A percentile compares a stretch with the other conserved stretches of the same genome.
phyloP scores from a whole-genome alignment of 2,113 vertebrate species.

The Suncus etruscus region DNA sequence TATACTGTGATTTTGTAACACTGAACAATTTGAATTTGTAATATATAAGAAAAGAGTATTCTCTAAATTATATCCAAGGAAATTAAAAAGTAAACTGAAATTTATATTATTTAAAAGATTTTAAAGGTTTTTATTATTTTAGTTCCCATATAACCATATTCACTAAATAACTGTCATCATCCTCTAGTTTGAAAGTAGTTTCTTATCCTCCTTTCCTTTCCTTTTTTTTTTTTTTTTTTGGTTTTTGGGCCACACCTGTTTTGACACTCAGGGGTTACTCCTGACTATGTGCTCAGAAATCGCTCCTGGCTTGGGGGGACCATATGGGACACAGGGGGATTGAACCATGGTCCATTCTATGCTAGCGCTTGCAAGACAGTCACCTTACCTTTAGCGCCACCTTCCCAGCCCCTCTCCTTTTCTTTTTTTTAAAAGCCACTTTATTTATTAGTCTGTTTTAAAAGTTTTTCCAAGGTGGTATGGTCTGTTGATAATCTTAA shows the following conservation, averaged over 20 bases:
- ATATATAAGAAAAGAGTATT: neutral
- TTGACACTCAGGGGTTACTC: too few species aligned
- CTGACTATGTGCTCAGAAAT: too few species aligned
- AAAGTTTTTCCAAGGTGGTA: slow-evolving; percentile 3
- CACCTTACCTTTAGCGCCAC: too few species aligned
- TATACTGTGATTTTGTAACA: neutral
- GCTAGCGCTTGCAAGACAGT: too few species aligned
- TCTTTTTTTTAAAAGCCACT: slow-evolving; percentile 24
- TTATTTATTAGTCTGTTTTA: slow-evolving; percentile 39
- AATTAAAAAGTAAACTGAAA: slow-evolving; percentile 52
- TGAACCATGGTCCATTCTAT: too few species aligned
- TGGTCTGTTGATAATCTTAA: slow-evolving; percentile 32
- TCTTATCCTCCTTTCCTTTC: neutral
- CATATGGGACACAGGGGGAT: too few species aligned
- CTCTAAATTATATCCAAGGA: slow-evolving; percentile 31
- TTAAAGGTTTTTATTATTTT: slow-evolving; percentile 37
- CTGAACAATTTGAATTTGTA: slow-evolving; percentile 39
- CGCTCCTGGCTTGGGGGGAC: too few species aligned
- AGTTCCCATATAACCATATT: neutral
- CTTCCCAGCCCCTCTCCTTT: neutral
- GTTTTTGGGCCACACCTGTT: too few species aligned
- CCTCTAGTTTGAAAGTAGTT: neutral
- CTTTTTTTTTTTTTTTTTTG: neutral
- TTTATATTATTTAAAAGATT: slow-evolving; percentile 39
- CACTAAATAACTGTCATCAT: neutral